Conservation (phyloP, 2,113 vertebrate species). For the Tetrao urogallus region DNA sequence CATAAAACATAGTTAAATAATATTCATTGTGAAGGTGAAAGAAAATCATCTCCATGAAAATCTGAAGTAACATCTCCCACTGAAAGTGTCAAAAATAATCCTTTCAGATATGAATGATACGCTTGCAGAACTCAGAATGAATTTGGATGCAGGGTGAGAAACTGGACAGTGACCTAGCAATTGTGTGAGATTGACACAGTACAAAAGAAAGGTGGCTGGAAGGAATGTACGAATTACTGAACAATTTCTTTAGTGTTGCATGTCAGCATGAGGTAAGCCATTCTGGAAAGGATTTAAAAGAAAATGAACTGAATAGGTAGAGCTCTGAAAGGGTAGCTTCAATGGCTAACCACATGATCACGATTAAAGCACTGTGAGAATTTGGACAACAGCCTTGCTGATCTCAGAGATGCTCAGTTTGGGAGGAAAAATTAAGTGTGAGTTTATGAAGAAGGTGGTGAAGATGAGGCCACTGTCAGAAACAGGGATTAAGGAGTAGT, state of each 20-base stretch:
- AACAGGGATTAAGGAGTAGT: background rate
- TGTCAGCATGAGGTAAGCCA: background rate
- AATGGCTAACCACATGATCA: background rate
- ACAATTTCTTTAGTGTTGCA: background rate
- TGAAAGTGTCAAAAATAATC: background rate
- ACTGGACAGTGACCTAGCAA: background rate
- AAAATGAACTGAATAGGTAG: background rate
- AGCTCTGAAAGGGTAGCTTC: background rate
- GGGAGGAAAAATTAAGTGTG: background rate
- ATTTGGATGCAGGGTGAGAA: background rate
- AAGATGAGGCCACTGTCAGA: background rate
- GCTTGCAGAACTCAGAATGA: background rate
- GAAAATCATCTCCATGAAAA: background rate
- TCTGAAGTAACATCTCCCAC: background rate
- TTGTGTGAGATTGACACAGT: background rate
- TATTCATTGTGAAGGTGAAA: background rate
- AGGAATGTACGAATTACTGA: background rate
- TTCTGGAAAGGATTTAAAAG: background rate
- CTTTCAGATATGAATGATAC: background rate
- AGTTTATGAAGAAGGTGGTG: background rate
- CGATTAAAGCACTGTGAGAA: background rate
- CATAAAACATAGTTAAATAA: constrained; percentile 3
- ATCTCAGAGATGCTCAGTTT: background rate
- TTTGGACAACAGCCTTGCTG: background rate
- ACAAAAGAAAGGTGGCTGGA: background rate